phyloP scores from a whole-genome alignment of 2,113 vertebrate species.

The Ardeotis arabs region DNA sequence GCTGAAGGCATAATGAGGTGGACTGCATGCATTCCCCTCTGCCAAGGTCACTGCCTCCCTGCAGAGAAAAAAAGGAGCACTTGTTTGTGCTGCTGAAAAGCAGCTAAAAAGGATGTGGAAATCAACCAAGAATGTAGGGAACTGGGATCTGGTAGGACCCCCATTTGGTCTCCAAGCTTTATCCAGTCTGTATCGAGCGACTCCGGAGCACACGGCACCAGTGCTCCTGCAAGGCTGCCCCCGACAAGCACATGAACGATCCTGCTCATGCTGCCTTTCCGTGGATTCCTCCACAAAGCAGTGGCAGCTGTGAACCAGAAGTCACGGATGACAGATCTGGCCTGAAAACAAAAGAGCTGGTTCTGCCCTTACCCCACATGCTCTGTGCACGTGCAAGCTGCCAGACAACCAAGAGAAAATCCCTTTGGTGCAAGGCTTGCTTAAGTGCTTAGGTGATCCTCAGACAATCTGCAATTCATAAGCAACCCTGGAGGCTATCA shows the following conservation, averaged over 20 bases:
- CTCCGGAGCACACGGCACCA: neutral
- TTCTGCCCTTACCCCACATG: neutral
- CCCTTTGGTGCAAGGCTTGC: slow-evolving; percentile 13
- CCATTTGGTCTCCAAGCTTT: neutral
- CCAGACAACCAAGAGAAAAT: neutral
- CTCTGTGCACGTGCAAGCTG: neutral
- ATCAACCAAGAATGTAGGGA: neutral
- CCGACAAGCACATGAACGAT: neutral
- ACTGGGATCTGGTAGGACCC: neutral
- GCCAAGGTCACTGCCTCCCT: slow-evolving; percentile 39
- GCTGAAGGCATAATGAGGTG: slow-evolving; percentile 22
- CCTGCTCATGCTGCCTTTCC: neutral
- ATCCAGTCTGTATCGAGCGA: neutral
- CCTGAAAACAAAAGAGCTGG: neutral
- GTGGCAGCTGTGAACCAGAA: neutral
- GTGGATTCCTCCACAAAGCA: neutral
- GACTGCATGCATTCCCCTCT: neutral
- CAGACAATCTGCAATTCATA: slow-evolving; percentile 14
- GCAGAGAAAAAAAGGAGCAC: neutral
- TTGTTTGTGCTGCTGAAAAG: slow-evolving; percentile 22
- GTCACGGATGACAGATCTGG: neutral
- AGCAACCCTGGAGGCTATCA: neutral
- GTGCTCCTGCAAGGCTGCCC: neutral
- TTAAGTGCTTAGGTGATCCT: neutral
- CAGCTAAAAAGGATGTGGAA: slow-evolving; percentile 5